Percentiles rank a stretch among this genome's conserved stretches.
Conservation (phyloP, 2,888 invertebrate species). For the Nesidiocoris tenuis region DNA sequence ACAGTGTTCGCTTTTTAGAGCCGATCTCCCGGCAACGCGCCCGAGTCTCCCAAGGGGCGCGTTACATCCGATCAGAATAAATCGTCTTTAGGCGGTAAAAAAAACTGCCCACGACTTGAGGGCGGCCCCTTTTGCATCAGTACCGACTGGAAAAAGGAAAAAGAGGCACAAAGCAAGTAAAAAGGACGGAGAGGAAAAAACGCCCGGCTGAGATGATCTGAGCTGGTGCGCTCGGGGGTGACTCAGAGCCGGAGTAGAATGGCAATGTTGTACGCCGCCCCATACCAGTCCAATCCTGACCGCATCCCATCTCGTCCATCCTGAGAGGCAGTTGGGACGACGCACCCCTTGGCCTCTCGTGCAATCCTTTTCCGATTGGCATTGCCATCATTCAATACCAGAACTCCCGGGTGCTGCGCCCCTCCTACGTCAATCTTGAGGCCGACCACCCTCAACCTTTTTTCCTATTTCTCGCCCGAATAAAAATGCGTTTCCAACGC, state of each 20-base stretch:
- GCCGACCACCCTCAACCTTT: too few species aligned
- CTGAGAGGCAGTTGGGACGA: not conserved
- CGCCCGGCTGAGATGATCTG: conserved; percentile 9
- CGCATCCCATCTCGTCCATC: not conserved
- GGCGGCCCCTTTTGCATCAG: conserved; percentile 39
- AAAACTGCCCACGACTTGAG: conserved; percentile 41
- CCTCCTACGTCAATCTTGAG: not conserved
- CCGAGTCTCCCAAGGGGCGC: conserved; percentile 42
- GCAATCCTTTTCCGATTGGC: conserved; percentile 42
- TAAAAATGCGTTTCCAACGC: conserved; percentile 26
- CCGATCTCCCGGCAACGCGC: conserved; percentile 23
- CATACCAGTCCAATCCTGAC: not conserved
- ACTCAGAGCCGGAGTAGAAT: conserved; percentile 31
- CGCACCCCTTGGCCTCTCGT: conserved; percentile 10
- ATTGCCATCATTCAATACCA: conserved; percentile 39
- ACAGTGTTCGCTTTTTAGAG: not conserved
- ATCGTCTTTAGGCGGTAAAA: conserved; percentile 46
- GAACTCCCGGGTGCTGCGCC: conserved; percentile 16
- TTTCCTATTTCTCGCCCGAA: not conserved
- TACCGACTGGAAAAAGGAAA: conserved; percentile 6
- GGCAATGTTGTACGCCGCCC: conserved; percentile 13
- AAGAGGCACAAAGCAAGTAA: conserved; percentile 2
- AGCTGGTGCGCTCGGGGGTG: conserved; percentile 18
- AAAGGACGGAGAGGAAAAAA: conserved; percentile 17
- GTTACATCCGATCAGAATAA: conserved; percentile 46